phyloP scores from a whole-genome alignment of 2,888 invertebrate species.

The Leucophenga montana region DNA sequence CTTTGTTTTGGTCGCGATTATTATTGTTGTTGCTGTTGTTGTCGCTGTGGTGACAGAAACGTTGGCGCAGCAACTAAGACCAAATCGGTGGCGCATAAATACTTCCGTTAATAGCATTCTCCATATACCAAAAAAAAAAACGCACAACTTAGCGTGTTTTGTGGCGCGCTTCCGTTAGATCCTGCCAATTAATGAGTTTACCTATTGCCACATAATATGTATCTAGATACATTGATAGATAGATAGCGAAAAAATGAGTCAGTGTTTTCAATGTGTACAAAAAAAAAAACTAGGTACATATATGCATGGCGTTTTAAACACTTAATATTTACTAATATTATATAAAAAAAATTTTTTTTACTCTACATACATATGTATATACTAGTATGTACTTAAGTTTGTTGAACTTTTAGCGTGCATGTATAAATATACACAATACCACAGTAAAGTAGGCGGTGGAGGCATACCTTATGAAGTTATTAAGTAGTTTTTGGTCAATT shows the following conservation, averaged over 20 bases:
- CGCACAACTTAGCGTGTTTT: slow-evolving; percentile 6
- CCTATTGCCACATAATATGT: no score
- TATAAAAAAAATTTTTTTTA: no score
- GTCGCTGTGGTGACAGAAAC: slow-evolving; percentile 13
- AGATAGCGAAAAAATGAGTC: no score
- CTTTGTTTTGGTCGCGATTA: slow-evolving; percentile 24
- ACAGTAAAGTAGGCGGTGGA: background rate
- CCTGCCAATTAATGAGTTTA: background rate
- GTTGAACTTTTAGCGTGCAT: no score
- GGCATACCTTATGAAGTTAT: background rate
- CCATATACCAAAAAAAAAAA: background rate
- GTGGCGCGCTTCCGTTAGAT: background rate
- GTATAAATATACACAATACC: background rate
- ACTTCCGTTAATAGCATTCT: slow-evolving; percentile 24
- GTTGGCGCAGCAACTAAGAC: background rate
- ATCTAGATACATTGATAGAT: no score
- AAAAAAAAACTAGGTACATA: background rate
- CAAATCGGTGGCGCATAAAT: slow-evolving; percentile 19
- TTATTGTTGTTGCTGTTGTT: slow-evolving; percentile 8
- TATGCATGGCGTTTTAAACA: background rate
- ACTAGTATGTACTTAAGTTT: no score
- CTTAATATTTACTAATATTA: no score
- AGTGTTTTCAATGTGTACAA: background rate
- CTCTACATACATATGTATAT: no score
- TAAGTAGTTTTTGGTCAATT: background rate